Base-by-base conservation (phyloP, 92 coral and sea anemone species). In the Parazoanthus darwini region DNA sequence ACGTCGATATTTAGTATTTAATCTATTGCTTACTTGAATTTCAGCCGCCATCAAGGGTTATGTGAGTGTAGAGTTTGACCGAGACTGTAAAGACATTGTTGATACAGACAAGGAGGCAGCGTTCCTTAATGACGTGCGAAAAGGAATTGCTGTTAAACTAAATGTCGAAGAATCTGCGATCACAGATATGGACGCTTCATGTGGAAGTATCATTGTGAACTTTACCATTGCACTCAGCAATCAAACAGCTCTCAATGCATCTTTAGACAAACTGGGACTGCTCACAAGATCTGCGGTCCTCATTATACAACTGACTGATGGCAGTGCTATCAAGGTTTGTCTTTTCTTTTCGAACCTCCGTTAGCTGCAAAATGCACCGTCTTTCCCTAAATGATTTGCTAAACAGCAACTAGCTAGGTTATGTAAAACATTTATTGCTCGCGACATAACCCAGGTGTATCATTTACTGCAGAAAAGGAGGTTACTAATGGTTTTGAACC, bases 161-260 rank as follows among this genome's bases (percentile, higher is more conserved):
- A 80, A 56, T 8, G 23, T 85, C 58, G 63, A 72, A 39, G 77
- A 74, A 48, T 39, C 86, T n/a, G 56, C 65, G 6, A 73, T 90
- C 63, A 70, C 56, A 20, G 54, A 90, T 70, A 86, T 86, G 89
- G 77, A 86, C 23, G 92, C 92, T 4, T 7, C 4, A 10, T 90
- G 92, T 58, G 92, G 92, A 5, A 90, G 92, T 71, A 90, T 90
- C 10, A 72, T 90, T 15, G 92, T 90, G n/a, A 90, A 90, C 68
- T 90, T 86, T 26, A 86, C 90, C 18, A 65, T 90, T 39, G 86
- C 72, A 16, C 78, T 85, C 59, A 84, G n/a, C 56, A 85, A 90
- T 46, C 50, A 26, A 20, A 86, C 90, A 38, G 81, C 84, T 14
- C 82, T 90, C 20, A 90, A 86, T 16, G 35, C 73, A 38, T 50